phyloP scores from a whole-genome alignment of 2,888 invertebrate species.

The Agapostemon virescens region DNA sequence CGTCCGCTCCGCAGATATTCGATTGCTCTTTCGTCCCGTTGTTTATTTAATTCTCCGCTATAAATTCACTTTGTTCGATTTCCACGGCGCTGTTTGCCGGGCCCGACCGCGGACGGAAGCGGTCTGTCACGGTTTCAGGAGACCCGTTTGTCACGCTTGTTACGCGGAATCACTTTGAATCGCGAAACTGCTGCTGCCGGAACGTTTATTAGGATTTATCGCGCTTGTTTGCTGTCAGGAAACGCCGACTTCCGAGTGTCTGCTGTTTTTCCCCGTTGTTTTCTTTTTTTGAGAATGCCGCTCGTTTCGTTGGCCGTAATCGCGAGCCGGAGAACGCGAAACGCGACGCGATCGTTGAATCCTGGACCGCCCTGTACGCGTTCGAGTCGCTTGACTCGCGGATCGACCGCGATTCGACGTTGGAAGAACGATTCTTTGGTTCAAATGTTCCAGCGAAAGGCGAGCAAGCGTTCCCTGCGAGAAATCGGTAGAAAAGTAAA shows the following conservation, averaged over 20 bases:
- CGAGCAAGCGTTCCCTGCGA: not conserved
- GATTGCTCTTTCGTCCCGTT: conserved; percentile 40
- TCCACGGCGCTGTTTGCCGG: not conserved
- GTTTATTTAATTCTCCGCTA: conserved; percentile 37
- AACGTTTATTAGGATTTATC: not conserved
- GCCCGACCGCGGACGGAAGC: not conserved
- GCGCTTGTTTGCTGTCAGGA: not conserved
- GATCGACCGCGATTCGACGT: too few relatives aligned
- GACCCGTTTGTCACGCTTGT: not conserved
- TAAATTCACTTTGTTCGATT: conserved; percentile 14
- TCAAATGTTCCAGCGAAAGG: not conserved
- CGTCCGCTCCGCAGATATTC: conserved; percentile 25
- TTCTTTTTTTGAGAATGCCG: not conserved
- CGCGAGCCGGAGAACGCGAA: not conserved
- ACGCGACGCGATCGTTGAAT: not conserved
- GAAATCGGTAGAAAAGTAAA: too few relatives aligned
- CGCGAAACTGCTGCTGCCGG: not conserved
- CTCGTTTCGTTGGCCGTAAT: not conserved
- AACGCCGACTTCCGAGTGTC: conserved; percentile 1
- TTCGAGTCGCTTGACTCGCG: not conserved
- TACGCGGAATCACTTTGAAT: not conserved
- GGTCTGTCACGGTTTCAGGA: not conserved
- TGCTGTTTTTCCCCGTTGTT: too few relatives aligned
- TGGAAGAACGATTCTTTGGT: not conserved
- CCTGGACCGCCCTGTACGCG: not conserved